Conservation (phyloP, 2,888 invertebrate genomes). For the Mycogona germanica region DNA sequence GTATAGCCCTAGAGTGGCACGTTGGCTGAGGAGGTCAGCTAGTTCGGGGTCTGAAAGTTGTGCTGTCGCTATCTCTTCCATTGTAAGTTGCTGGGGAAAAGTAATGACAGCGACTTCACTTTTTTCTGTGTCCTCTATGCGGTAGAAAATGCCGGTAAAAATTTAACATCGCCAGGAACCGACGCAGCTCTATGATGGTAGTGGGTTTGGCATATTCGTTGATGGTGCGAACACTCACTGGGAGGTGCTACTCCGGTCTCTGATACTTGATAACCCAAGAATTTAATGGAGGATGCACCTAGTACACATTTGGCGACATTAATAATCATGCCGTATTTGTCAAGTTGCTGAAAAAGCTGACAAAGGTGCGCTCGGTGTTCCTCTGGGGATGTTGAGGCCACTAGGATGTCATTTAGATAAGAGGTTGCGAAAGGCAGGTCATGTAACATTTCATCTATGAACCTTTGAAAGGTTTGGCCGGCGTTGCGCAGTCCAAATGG, state of each 20-base stretch:
- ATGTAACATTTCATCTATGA: constrained; percentile 28
- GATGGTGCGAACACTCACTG: constrained; percentile 18
- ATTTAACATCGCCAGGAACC: constrained; percentile 22
- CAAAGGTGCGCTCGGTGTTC: neutral
- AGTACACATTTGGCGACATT: constrained; percentile 14
- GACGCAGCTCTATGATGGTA: constrained; percentile 12
- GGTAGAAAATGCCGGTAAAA: constrained; percentile 23
- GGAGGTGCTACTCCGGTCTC: constrained; percentile 12
- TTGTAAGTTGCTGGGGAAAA: no score
- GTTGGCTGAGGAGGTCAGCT: neutral
- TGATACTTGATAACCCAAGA: constrained; percentile 23
- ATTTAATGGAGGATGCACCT: constrained; percentile 17
- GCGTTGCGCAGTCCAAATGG: constrained; percentile 34
- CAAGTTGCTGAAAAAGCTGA: neutral
- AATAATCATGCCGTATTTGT: neutral
- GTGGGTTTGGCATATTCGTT: constrained; percentile 3
- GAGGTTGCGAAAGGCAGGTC: constrained; percentile 27
- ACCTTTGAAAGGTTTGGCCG: constrained; percentile 34
- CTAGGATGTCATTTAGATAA: constrained; percentile 31
- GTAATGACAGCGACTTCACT: neutral
- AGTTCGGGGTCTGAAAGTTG: neutral
- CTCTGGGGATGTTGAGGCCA: neutral
- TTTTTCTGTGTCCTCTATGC: neutral
- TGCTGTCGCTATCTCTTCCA: neutral
- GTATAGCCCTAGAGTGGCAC: neutral